Evolutionary conservation across 2,888 invertebrate genomes (phyloP), one percentile per base, ranked within the genome.

Genomic region (Agelastica alni): DNA sequence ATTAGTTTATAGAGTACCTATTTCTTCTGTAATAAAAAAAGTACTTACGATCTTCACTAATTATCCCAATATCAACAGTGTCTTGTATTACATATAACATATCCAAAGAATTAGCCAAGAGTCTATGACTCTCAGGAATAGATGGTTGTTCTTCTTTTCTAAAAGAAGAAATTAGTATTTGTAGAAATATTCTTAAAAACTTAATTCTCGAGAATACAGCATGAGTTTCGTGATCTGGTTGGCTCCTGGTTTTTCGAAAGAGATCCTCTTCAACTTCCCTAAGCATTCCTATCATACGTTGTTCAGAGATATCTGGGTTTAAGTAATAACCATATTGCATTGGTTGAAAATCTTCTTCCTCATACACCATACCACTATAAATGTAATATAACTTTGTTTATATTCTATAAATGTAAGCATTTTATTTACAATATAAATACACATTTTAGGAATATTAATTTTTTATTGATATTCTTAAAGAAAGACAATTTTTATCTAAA

Each of bases 281-380:
- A 44, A 97, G 79, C 84, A 92, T 86, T 0, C 89, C 85, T 43
- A 89, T 83, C 49, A 89, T 89, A 72, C 90, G 86, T 53, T 86
- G 85, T 65, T 94, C 91, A 2, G 88, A 88, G 45, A 93, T 84
- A 72, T 94, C 92, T 26, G 88, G 86, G 37, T 87, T 88, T 64
- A 93, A 80, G 71, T 88, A 84, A 75, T 95, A 94, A 34, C 94
- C 93, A 71, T 96, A 96, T 37, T 89, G 88, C 77, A 93, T 88
- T 16, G 93, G 88, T 75, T 97, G 95, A 74, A 97, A 97, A 74
- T 98, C 97, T 79, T 98, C 98, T 77, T 97, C 93, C 78, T 94
- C 93, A 76, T 89, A 93, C 9, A 94, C 93, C 74, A 88, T 84
- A 16, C 91, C 93, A 68, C 88, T 88, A 36, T 14, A 48, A 52